Evolutionary conservation across 2,113 vertebrate species (phyloP).

Genomic region (Melanotaenia duboulayi): DNA sequence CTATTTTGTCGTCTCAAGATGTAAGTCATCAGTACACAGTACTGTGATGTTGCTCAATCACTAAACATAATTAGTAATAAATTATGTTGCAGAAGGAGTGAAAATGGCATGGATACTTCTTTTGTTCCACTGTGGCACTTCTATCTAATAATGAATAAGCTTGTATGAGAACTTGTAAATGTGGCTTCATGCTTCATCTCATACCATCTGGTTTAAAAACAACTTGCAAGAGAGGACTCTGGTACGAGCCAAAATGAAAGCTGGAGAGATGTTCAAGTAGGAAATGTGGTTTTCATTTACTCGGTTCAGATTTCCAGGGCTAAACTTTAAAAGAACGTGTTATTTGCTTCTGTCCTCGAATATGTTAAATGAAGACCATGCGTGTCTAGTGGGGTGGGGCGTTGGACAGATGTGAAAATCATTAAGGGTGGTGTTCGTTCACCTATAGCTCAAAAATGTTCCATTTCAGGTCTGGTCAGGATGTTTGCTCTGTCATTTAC

Average conservation of each 20-base stretch:
- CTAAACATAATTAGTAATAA: too few species aligned
- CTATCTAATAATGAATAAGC: not conserved
- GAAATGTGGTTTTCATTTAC: not conserved
- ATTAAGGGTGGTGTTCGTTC: constrained; percentile 30
- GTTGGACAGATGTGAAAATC: constrained; percentile 32
- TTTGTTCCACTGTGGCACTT: too few species aligned
- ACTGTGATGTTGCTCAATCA: too few species aligned
- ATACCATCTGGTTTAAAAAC: not conserved
- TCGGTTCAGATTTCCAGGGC: constrained; percentile 10
- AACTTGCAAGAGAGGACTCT: not conserved
- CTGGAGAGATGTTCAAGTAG: not conserved
- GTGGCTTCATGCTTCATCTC: not conserved
- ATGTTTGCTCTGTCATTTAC: constrained; percentile 30
- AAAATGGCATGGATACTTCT: too few species aligned
- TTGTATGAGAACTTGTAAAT: not conserved
- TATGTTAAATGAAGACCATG: constrained; percentile 14
- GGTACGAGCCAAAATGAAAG: not conserved
- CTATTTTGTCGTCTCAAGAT: constrained; percentile 89
- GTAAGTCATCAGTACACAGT: constrained; percentile 77
- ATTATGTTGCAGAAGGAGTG: too few species aligned
- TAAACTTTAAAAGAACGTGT: not conserved
- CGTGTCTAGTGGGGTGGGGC: constrained; percentile 26
- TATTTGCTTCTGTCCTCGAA: not conserved
- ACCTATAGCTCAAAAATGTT: constrained; percentile 7
- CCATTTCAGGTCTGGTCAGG: not conserved